phyloP scores from a whole-genome alignment of 2,888 invertebrate genomes.

The Pasiphila rectangulata region DNA sequence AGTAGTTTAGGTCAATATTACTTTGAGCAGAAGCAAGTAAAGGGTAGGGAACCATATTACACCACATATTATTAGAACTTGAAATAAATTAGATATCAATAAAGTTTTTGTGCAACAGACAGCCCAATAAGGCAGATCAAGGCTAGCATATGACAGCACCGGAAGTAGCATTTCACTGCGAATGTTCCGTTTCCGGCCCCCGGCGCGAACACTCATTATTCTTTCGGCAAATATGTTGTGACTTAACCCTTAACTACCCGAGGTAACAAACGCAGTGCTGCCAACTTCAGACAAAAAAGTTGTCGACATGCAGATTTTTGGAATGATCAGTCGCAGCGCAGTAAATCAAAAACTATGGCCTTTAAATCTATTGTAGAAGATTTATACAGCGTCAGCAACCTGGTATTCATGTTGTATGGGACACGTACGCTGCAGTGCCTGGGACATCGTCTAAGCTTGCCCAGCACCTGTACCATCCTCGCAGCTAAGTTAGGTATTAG shows the following conservation, averaged over 20 bases:
- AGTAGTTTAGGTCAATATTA: too few species aligned
- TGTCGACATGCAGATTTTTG: not conserved
- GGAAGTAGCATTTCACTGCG: conserved; percentile 68
- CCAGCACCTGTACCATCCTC: too few species aligned
- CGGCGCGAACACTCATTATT: conserved; percentile 69
- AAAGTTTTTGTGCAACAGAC: conserved; percentile 5
- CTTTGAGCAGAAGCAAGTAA: too few species aligned
- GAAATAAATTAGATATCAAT: conserved; percentile 4
- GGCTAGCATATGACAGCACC: conserved; percentile 52
- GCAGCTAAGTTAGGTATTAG: too few species aligned
- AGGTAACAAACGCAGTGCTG: conserved; percentile 44
- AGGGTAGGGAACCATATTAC: too few species aligned
- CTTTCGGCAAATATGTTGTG: conserved; percentile 78
- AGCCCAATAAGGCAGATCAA: conserved; percentile 17
- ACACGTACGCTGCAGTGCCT: too few species aligned
- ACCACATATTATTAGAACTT: not conserved
- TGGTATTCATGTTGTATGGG: too few species aligned
- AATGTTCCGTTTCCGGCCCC: conserved; percentile 69
- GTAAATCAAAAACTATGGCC: too few species aligned
- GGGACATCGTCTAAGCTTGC: too few species aligned
- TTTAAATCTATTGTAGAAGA: too few species aligned
- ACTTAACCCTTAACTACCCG: conserved; percentile 63
- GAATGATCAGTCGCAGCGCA: too few species aligned
- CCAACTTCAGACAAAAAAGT: conserved; percentile 2
- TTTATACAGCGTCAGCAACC: too few species aligned